phyloP scores from a whole-genome alignment of 2,113 vertebrate genomes.

The Gasterosteus aculeatus region DNA sequence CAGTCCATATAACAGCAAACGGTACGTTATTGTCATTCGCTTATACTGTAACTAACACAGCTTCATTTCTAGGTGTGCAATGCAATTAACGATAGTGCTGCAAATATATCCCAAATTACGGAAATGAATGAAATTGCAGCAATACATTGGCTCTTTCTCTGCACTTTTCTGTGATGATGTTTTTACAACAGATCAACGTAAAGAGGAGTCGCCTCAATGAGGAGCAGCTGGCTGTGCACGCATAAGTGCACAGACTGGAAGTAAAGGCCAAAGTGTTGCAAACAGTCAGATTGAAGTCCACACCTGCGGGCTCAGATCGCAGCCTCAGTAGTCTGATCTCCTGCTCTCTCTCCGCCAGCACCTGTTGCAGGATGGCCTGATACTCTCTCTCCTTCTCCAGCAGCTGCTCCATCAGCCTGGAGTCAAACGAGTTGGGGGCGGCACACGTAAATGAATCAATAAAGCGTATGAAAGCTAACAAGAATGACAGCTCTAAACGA shows the following conservation, averaged over 20 bases:
- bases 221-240: background rate
- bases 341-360: slow-evolving; percentile 93
- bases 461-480: background rate
- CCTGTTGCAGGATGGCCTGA: slow-evolving; percentile 91
- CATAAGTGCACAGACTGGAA: background rate
- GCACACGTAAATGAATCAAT: background rate
- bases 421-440: background rate
- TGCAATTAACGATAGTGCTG: background rate
- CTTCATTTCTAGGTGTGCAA: background rate
- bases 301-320: slow-evolving; percentile 88
- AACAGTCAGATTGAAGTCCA: slow-evolving; percentile 18
- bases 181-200: background rate
- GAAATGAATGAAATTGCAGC: background rate
- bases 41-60: background rate
- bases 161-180: background rate
- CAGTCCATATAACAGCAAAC: background rate
- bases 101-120: background rate
- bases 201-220: background rate
- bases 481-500: background rate
- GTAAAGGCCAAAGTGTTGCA: background rate
- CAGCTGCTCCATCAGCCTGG: slow-evolving; percentile 91
- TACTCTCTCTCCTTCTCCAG: slow-evolving; percentile 95
- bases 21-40: background rate
- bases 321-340: slow-evolving; percentile 92
- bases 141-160: background rate